Base-by-base conservation (phyloP, 2,113 vertebrate genomes). In the Callaeas wilsoni region DNA sequence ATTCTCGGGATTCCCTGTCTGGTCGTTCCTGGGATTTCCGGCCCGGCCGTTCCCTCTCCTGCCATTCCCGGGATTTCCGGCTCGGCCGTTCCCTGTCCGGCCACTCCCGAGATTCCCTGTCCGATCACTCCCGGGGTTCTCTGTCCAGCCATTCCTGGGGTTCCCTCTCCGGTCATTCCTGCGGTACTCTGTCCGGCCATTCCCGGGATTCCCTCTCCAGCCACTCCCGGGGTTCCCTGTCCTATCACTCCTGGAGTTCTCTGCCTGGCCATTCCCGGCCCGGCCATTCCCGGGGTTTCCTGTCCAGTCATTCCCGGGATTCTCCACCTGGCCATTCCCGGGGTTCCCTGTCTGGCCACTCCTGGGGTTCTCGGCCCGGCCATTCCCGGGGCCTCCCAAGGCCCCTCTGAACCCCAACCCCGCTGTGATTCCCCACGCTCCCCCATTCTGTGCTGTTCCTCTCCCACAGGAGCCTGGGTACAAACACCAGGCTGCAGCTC, bases 181-280 rank as follows among this genome's bases (percentile, higher is more conserved):
- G 49, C 23, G 30, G 2, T 6, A 9, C 27, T 12, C 3, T 21
- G 14, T 10, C 39, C 50, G 7, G 13, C 2, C 21, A 10, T 3
- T 39, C 25, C 59, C 17, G 12, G 59, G 11, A 3, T 7, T 25
- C n/a, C 9, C 26, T 19, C 16, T 12, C 46, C 46, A 12, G 21
- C 12, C 21, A 47, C 10, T 47, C 10, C 46, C 10, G 11, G 46
- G 5, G n/a, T n/a, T n/a, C n/a, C n/a, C n/a, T n/a, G n/a, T n/a
- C n/a, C n/a, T n/a, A n/a, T n/a, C n/a, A n/a, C n/a, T n/a, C n/a
- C n/a, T n/a, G n/a, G n/a, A n/a, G n/a, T n/a, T n/a, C n/a, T 29
- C 17, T 9, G 16, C 2, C 25, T 7, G 59, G 16, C 16, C 25
- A 11, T 7, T 26, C 10, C 53, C 10, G 16, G 22, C 6, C 57